Evolutionary conservation across 2,888 invertebrate species (phyloP), one percentile per base, ranked within the genome.

Genomic region (Andrena bucephala): DNA sequence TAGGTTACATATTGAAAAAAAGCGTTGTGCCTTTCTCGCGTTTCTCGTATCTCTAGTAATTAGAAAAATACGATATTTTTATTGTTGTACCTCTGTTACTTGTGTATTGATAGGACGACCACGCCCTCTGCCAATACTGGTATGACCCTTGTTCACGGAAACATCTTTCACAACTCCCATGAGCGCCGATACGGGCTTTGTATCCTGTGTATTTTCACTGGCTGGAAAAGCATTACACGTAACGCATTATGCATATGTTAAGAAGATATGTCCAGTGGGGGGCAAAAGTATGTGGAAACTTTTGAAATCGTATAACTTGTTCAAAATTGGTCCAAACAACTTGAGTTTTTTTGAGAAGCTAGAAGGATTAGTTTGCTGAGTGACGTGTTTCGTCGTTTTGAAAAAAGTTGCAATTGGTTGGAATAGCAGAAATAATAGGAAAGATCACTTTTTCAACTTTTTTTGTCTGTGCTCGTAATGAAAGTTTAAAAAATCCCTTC

Each of bases 11-110:
- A 24, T n/a, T 36, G 16, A 57, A 67, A 36, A 8, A 24, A 36
- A 36, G 36, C 36, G 36, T 36, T 8, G 57, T 31, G 13, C 24
- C 8, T n/a, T 33, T 50, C 52, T 62, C 1, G 20, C 24, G 16
- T 50, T 60, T 59, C 8, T 16, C 31, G 13, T 68, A 63, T 50
- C 6, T 52, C 8, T 29, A n/a, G 50, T 27, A 57, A 57, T 67
- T 48, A 36, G 52, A 76, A 80, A 82, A 83, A 63, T 57, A 71
- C 68, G 52, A 76, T 82, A 85, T 67, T 79, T 87, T 90, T 88
- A 90, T 76, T 90, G 86, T 75, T 92, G 90, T 93, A 93, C 93
- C 93, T 93, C 93, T 88, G 92, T 89, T 77, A 90, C 79, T 85
- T 92, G 92, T 73, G 89, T 80, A 89, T 87, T 87, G 74, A 89